Evolutionary conservation across 92 coral and sea anemone species (phyloP).

Genomic region (Actinernus sp.): DNA sequence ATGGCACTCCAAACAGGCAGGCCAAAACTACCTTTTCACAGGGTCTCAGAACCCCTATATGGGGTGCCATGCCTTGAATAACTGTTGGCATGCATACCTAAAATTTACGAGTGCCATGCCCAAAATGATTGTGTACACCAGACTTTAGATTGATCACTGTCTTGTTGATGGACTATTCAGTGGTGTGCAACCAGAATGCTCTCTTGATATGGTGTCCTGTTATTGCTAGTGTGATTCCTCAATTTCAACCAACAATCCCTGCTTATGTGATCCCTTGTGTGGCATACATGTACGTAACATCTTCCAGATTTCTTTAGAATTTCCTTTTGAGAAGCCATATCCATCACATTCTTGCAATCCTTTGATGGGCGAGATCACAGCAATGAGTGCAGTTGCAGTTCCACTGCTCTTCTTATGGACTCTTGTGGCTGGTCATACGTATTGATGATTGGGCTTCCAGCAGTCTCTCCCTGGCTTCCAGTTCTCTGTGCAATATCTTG

Average conservation of each 20-base stretch:
- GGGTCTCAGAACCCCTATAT: too few relatives aligned
- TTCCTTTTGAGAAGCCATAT: slow-evolving; percentile 47
- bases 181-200: too few relatives aligned
- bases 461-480: slow-evolving; percentile 1
- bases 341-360: slow-evolving; percentile 2
- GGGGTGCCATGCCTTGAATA: too few relatives aligned
- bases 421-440: too few relatives aligned
- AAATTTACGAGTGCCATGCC: too few relatives aligned
- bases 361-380: background rate
- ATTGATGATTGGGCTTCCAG: too few relatives aligned
- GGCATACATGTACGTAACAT: slow-evolving; percentile 65
- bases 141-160: too few relatives aligned
- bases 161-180: too few relatives aligned
- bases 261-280: slow-evolving; percentile 62
- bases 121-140: too few relatives aligned
- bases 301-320: slow-evolving; percentile 52
- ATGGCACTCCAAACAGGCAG: too few relatives aligned
- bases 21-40: too few relatives aligned
- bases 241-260: slow-evolving; percentile 54
- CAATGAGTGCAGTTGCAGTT: slow-evolving; percentile 17
- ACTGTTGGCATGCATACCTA: too few relatives aligned
- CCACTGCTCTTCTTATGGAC: slow-evolving; percentile 41
- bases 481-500: background rate
- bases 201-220: slow-evolving; percentile 50
- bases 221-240: slow-evolving; percentile 47